Evolutionary conservation across 2,113 vertebrate species (phyloP).

Genomic region (Catharus minimus): DNA sequence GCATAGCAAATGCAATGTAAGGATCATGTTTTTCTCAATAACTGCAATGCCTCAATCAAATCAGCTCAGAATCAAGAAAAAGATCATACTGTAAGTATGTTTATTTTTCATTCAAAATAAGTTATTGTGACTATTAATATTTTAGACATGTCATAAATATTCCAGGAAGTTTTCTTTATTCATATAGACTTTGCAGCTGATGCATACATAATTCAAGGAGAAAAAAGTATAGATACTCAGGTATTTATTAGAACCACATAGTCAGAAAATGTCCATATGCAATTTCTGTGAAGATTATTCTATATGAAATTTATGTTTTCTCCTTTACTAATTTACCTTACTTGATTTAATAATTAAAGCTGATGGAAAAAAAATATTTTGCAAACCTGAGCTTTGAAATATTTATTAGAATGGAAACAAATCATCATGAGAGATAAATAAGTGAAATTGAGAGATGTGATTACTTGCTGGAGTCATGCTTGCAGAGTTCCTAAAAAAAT

Average conservation of each 20-base stretch:
- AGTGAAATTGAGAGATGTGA: neutral
- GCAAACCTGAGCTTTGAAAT: neutral
- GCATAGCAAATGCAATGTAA: neutral
- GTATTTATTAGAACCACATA: neutral
- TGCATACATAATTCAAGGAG: conserved; percentile 17
- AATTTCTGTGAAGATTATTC: neutral
- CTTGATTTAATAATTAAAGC: neutral
- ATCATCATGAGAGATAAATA: neutral
- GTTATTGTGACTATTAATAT: conserved; percentile 7
- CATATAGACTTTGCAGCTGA: neutral
- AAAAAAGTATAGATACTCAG: neutral
- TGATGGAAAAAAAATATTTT: neutral
- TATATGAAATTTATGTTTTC: neutral
- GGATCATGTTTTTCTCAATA: neutral
- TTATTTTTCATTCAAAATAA: conserved; percentile 36
- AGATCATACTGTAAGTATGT: neutral
- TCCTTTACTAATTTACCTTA: neutral
- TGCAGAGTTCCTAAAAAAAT: neutral
- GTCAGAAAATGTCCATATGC: neutral
- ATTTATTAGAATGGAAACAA: conserved; percentile 2
- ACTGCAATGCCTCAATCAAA: neutral
- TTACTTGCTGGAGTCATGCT: neutral
- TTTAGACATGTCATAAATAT: conserved; percentile 39
- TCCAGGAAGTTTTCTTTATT: conserved; percentile 44
- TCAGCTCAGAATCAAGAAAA: neutral